Evolutionary conservation across 2,888 invertebrate species (phyloP).

Genomic region (Seira sanloemensis): DNA sequence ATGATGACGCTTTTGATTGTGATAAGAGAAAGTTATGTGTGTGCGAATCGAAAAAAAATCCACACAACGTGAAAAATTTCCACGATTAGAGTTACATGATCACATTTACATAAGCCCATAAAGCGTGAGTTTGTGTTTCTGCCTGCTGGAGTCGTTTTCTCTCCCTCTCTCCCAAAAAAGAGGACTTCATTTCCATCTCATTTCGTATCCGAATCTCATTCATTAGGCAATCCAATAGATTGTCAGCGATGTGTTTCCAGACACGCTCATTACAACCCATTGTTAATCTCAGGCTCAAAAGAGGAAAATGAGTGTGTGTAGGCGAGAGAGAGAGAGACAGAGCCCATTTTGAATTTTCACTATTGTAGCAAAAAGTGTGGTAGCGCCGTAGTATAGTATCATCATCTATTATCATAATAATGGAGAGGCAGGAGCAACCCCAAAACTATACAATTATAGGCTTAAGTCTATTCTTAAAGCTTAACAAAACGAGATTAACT

Average conservation of each 20-base stretch:
- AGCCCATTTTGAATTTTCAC: not conserved
- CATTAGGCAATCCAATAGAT: too few relatives aligned
- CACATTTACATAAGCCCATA: not conserved
- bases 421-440: too few relatives aligned
- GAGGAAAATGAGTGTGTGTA: not conserved
- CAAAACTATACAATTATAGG: too few relatives aligned
- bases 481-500: not conserved
- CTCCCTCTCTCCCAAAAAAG: not conserved
- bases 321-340: not conserved
- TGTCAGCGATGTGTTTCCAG: not conserved
- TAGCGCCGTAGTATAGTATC: too few relatives aligned
- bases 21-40: too few relatives aligned
- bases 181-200: not conserved
- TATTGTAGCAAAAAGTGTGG: not conserved
- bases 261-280: not conserved
- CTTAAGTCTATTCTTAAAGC: too few relatives aligned
- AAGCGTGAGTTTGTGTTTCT: not conserved
- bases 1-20: too few relatives aligned
- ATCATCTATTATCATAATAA: conserved; percentile 4
- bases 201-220: not conserved
- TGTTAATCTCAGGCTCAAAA: not conserved
- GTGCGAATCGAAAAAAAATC: too few relatives aligned
- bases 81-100: too few relatives aligned
- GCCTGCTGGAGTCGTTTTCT: not conserved
- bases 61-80: not conserved